Conservation (phyloP, 2,113 vertebrate species). For the Nymphicus hollandicus region DNA sequence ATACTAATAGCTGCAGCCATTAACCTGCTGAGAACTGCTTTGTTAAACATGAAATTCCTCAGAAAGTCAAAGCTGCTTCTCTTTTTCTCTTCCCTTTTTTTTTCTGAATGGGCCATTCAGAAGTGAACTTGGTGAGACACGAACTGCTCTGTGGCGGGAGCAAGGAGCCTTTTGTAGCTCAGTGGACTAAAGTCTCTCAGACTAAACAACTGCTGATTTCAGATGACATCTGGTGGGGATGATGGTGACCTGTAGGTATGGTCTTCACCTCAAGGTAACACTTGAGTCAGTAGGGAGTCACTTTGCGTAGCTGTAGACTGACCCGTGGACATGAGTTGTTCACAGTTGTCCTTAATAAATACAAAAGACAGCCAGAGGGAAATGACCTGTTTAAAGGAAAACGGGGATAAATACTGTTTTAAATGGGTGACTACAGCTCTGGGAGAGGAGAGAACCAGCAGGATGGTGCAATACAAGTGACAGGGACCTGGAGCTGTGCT, state of each 20-base stretch:
- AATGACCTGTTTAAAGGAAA: neutral
- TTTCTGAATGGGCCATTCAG: neutral
- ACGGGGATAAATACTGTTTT: neutral
- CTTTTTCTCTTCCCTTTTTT: neutral
- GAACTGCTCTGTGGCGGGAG: neutral
- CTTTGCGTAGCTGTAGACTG: neutral
- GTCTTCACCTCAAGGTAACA: neutral
- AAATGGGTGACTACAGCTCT: neutral
- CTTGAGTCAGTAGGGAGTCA: neutral
- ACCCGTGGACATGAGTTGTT: neutral
- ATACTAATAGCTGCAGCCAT: neutral
- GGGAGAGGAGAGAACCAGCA: neutral
- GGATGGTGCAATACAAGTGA: neutral
- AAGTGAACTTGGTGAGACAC: neutral
- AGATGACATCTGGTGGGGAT: neutral
- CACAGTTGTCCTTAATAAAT: neutral
- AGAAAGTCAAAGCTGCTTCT: neutral
- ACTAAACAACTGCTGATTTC: neutral
- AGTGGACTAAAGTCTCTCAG: neutral
- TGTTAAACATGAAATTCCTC: neutral
- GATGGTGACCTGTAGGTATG: neutral
- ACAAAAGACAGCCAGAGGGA: neutral
- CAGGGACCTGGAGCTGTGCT: neutral
- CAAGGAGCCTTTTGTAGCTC: accelerated
- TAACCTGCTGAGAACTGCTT: neutral